A percentile compares a stretch with the other conserved stretches of the same genome.
Evolutionary conservation across 2,888 invertebrate species (phyloP).

Genomic region (Micropterix aruncella): DNA sequence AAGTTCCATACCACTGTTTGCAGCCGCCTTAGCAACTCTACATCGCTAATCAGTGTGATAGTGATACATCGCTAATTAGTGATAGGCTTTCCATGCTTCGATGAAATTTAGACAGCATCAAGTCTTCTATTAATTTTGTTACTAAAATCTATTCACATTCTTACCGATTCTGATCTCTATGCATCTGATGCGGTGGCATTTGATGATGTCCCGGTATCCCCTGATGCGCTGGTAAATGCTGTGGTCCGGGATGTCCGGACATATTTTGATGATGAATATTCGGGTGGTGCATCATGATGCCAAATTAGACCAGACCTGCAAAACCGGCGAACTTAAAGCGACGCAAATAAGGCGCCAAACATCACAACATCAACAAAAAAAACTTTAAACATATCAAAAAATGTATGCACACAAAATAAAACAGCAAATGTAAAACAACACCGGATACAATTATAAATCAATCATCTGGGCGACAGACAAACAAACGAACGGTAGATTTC

Average conservation of each 20-base stretch:
- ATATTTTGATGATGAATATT: slow-evolving; percentile 41
- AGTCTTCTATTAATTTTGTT: no score
- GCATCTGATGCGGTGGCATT: slow-evolving; percentile 50
- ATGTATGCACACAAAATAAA: slow-evolving; percentile 23
- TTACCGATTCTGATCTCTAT: slow-evolving; percentile 40
- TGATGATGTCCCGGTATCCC: slow-evolving; percentile 45
- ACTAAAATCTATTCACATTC: no score
- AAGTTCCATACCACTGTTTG: no score
- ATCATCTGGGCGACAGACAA: slow-evolving; percentile 18
- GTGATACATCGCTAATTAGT: no score
- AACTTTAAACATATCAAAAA: slow-evolving; percentile 20
- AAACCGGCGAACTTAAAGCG: no score
- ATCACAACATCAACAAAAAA: slow-evolving; percentile 32
- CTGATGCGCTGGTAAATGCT: slow-evolving; percentile 14
- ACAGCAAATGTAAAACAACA: slow-evolving; percentile 17
- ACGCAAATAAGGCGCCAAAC: no score
- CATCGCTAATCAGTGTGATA: no score
- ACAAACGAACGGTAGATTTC: slow-evolving; percentile 24
- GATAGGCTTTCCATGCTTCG: no score
- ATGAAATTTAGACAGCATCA: no score
- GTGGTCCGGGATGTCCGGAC: slow-evolving; percentile 31
- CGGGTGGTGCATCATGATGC: slow-evolving; percentile 41
- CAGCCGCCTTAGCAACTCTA: no score
- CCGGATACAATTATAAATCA: slow-evolving; percentile 38
- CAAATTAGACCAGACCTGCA: no score